These are phyloP conservation scores for Trematomus bernacchii DNA, from an alignment of 2,797 vertebrate species.

Conservation along the genomic window DNA sequence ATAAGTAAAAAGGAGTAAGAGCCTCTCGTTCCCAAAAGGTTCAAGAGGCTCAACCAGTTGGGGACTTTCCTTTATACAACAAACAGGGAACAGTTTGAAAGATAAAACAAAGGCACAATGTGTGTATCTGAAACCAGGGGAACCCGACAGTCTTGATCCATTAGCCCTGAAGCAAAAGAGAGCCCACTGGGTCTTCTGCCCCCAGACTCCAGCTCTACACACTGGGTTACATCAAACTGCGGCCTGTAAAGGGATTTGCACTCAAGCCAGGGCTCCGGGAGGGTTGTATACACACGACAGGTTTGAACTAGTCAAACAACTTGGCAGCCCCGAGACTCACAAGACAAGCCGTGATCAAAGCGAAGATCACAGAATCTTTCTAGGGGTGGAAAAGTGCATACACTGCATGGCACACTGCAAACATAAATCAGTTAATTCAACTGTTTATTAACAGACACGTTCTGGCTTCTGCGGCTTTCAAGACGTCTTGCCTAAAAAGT, in stretches of 20 bases:
- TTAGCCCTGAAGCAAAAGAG: conserved; percentile 54
- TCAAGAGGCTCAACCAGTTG: conserved; percentile 44
- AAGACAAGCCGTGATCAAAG: conserved; percentile 7
- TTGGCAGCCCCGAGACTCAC: conserved; percentile 22
- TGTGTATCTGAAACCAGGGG: conserved; percentile 48
- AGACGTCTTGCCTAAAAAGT: not conserved
- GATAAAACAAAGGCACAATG: conserved; percentile 61
- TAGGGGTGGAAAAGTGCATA: not conserved
- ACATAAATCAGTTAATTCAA: not conserved
- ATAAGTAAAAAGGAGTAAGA: conserved; percentile 30
- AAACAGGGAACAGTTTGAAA: conserved; percentile 47
- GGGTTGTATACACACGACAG: conserved; percentile 36
- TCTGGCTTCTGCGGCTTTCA: not conserved
- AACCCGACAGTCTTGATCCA: conserved; percentile 56
- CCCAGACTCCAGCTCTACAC: conserved; percentile 41
- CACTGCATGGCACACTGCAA: not conserved
- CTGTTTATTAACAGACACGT: not conserved
- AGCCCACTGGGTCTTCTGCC: conserved; percentile 52
- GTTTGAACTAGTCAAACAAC: conserved; percentile 51
- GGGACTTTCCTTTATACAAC: conserved; percentile 45
- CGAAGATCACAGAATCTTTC: conserved; percentile 15
- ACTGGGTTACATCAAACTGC: conserved; percentile 52
- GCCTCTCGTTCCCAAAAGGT: conserved; percentile 31
- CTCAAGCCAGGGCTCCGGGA: conserved; percentile 43
- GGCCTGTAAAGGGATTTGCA: conserved; percentile 53